Conservation (phyloP, 2,113 vertebrate species). For the Phyllostomus hastatus region DNA sequence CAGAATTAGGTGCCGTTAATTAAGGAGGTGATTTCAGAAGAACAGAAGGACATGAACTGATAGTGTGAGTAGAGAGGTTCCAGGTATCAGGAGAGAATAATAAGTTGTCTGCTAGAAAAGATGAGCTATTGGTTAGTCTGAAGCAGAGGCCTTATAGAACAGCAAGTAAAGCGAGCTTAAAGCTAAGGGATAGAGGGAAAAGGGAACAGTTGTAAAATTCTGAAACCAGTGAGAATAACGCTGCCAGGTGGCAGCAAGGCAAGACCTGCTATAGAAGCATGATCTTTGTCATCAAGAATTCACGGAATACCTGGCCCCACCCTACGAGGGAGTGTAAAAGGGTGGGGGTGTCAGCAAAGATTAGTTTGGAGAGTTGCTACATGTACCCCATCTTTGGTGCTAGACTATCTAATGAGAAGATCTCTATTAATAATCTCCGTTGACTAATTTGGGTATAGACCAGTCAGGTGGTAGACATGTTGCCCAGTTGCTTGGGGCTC, state of each 20-base stretch:
- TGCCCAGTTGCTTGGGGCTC: constrained; percentile 50
- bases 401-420: constrained; percentile 67
- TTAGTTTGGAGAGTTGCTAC: constrained; percentile 61
- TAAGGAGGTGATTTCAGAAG: constrained; percentile 8
- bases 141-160: neutral
- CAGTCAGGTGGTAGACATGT: constrained; percentile 55
- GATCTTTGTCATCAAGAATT: constrained; percentile 76
- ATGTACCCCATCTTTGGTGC: constrained; percentile 53
- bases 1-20: neutral
- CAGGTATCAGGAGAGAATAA: neutral
- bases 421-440: constrained; percentile 60
- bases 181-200: neutral
- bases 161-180: neutral
- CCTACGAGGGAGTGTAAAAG: constrained; percentile 65
- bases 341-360: constrained; percentile 67
- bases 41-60: neutral
- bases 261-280: constrained; percentile 65
- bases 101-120: neutral
- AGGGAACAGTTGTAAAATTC: constrained; percentile 33
- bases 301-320: constrained; percentile 70
- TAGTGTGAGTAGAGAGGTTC: neutral
- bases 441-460: constrained; percentile 61
- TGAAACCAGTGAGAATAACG: neutral
- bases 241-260: constrained; percentile 68
- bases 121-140: neutral